Base-by-base conservation (phyloP, 2,888 invertebrate species). In the Ichneumoninae sp. region DNA sequence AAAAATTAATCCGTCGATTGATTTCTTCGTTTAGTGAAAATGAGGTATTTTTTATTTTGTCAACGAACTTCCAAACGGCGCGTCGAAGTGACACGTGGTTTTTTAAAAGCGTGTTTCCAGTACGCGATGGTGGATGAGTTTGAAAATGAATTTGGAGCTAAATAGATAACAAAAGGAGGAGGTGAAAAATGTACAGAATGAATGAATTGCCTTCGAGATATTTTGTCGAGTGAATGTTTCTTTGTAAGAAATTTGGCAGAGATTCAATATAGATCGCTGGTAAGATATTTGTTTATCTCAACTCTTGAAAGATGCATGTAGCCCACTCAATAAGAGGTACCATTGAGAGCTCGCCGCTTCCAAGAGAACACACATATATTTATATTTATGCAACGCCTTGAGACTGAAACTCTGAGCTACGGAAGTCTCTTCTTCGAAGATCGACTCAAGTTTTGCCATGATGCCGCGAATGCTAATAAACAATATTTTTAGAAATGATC, bases 401-500 rank as follows among this genome's bases (percentile, higher is more conserved):
- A 33, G 33, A 30, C 16, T 63, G n/a, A 16, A 47, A 63, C 26
- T 57, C 1, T 30, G 30, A 63, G 33, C 16, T 13, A 4, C 30
- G 16, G 33, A 10, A 3, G 33, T 63, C 33, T 30, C n/a, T 13
- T 16, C 26, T 16, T 33, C 16, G 30, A 63, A 33, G 10, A 10
- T 33, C 3, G 7, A 54, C 13, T 30, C 3, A 33, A 4, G 16
- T 16, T n/a, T 63, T 16, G 33, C 33, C 7, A 30, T 33, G 4
- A 33, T n/a, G 13, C 7, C 33, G 10, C 22, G 13, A 57, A 26
- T 33, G 13, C 63, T n/a, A 63, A 33, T 63, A 33, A 30, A n/a
- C 81, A 10, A 81, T 33, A 7, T 47, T 52, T 52, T 22, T 76
- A 90, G 91, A 86, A 86, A 90, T 86, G 87, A 83, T 40, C 22